A percentile compares a stretch with the other conserved stretches of the same genome.
phyloP scores from a whole-genome alignment of 2,113 vertebrate genomes.

The Chaetodon trifascialis region DNA sequence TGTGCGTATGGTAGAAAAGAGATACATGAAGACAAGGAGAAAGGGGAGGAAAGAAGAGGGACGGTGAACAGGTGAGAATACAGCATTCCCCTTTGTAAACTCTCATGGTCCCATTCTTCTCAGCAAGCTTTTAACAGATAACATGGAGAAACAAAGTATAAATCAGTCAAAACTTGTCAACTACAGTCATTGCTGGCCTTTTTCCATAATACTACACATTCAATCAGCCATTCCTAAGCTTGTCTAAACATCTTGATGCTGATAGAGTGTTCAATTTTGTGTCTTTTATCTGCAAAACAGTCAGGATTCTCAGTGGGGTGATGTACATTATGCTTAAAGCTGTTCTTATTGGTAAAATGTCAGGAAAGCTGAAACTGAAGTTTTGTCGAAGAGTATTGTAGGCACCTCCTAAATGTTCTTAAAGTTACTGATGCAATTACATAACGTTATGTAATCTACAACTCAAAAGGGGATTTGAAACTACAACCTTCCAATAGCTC shows the following conservation, averaged over 20 bases:
- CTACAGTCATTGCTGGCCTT: neutral
- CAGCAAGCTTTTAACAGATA: neutral
- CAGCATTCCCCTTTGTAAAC: slow-evolving; percentile 2
- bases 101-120: neutral
- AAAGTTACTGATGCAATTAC: slow-evolving; percentile 46
- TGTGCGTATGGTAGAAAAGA: slow-evolving; percentile 7
- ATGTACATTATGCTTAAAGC: neutral
- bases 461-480: slow-evolving; percentile 47
- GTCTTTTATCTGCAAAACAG: neutral
- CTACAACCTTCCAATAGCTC: slow-evolving; percentile 21
- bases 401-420: slow-evolving; percentile 23
- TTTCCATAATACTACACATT: neutral
- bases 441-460: slow-evolving; percentile 63
- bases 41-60: too few relatives aligned
- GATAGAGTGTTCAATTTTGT: neutral
- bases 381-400: slow-evolving; percentile 19
- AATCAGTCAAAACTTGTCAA: neutral
- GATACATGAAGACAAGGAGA: slow-evolving; percentile 28
- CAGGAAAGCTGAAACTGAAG: slow-evolving; percentile 26
- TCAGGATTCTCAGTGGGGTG: neutral
- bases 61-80: neutral
- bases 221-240: too few relatives aligned
- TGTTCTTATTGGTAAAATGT: neutral
- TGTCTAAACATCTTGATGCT: neutral
- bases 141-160: neutral